Conservation (phyloP, 1,140 invertebrate genomes). For the Physella acuta region DNA sequence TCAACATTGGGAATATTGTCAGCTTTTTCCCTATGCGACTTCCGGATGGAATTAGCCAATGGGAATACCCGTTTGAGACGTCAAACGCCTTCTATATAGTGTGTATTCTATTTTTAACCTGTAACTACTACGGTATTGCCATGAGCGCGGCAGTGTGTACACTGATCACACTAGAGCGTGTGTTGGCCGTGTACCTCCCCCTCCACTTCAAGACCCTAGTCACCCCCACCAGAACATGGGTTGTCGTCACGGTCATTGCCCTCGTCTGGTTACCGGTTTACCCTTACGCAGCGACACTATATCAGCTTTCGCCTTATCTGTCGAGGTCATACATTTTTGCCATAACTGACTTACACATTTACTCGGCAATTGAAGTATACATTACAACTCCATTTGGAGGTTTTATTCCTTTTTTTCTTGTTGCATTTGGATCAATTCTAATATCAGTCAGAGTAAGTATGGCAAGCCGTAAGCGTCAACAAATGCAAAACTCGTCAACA, state of each 20-base stretch:
- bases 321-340: neutral
- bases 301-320: neutral
- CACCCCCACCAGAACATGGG: neutral
- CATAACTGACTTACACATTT: neutral
- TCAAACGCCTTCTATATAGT: neutral
- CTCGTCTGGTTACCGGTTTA: neutral
- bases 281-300: neutral
- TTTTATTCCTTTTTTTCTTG: neutral
- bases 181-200: neutral
- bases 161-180: neutral
- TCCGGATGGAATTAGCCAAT: neutral
- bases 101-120: neutral
- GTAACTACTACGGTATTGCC: neutral
- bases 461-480: neutral
- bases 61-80: neutral
- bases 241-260: neutral
- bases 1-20: neutral
- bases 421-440: neutral
- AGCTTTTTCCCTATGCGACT: neutral
- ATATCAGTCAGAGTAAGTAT: constrained; percentile 1
- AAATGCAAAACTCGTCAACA: neutral
- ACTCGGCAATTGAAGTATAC: neutral
- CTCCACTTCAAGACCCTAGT: constrained; percentile 2
- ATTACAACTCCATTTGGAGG: neutral
- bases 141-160: neutral